Evolutionary conservation across 2,888 invertebrate genomes (phyloP), one percentile per base, ranked within the genome.

Genomic region (Drosophila anomalata): DNA sequence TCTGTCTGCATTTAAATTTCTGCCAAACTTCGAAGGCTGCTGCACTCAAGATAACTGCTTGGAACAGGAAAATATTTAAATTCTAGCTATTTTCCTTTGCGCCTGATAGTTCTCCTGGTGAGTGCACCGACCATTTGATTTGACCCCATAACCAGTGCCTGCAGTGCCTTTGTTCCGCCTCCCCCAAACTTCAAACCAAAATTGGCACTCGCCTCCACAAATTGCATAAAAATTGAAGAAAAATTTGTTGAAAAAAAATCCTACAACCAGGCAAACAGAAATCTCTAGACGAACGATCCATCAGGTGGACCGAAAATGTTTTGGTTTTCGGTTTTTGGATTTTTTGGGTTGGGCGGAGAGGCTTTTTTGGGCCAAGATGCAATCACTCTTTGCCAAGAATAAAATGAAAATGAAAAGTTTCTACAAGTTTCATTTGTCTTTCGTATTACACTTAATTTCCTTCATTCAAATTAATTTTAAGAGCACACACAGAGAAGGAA

Each of bases 381-480:
- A 50, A 56, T 65, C 55, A 31, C 63, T 52, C 33, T 48, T 42
- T 33, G 20, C 41, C 26, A 36, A 26, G 56, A 20, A 17, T 12
- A 20, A 17, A 42, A 42, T 42, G 41, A n/a, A 41, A 42, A 42
- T 42, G 41, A n/a, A 41, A 52, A 58, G 58, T 59, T 48, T 41
- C 33, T n/a, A 51, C 52, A 47, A 69, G 62, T 62, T 70, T 70
- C 51, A 62, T 70, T 70, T 70, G 70, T 62, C 71, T 62, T 70
- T 70, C 7, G 62, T 70, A 70, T 70, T 70, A 70, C 62, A 68
- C 54, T 69, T 48, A 53, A 70, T 62, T 39, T 55, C 56, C 62
- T 70, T 70, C 63, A 62, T 71, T 70, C 41, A 53, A 56, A 62
- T 70, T 55, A 70, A 70, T 68, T 69, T 68, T 48, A 20, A 68